A percentile compares a stretch with the other conserved stretches of the same genome.
Conservation (phyloP, 1,140 invertebrate species). For the Aphelenchoides fujianensis region DNA sequence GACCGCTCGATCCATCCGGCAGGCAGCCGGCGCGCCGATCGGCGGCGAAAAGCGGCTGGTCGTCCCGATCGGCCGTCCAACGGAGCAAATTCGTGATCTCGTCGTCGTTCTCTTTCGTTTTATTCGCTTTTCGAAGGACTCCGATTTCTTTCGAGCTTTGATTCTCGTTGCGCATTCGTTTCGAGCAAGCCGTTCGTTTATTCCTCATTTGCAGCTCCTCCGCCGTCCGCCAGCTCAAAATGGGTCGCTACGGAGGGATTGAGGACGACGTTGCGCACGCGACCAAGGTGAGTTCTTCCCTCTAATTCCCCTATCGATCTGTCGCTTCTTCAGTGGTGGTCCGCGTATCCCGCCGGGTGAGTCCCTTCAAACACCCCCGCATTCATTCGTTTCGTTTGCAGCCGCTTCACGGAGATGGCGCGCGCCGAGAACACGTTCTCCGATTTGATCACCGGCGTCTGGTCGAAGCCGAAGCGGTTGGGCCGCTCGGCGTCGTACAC, state of each 20-base stretch:
- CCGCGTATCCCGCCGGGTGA: conserved; percentile 54
- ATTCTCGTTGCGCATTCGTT: conserved; percentile 2
- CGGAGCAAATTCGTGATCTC: no score
- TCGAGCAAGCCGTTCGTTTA: not conserved
- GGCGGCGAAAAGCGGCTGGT: no score
- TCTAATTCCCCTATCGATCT: no score
- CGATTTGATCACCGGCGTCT: conserved; percentile 51
- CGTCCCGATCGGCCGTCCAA: no score
- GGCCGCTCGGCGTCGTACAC: conserved; percentile 59
- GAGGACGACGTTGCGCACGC: conserved; percentile 52
- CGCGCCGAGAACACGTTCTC: conserved; percentile 52
- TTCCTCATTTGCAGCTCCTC: conserved; percentile 12
- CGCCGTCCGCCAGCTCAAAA: conserved; percentile 9
- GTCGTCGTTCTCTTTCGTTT: no score
- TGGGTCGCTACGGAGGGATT: conserved; percentile 54
- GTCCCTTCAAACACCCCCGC: conserved; percentile 18
- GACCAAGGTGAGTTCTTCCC: no score
- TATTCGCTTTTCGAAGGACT: no score
- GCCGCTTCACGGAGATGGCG: conserved; percentile 59
- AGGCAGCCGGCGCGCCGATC: no score
- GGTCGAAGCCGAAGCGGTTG: conserved; percentile 59
- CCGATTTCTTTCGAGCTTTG: no score
- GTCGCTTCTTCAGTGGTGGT: no score
- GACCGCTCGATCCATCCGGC: no score
- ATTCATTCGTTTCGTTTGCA: conserved; percentile 17